These are phyloP conservation scores for Climacteris rufus DNA, from an alignment of 2,113 vertebrate species.

Conservation along the genomic window DNA sequence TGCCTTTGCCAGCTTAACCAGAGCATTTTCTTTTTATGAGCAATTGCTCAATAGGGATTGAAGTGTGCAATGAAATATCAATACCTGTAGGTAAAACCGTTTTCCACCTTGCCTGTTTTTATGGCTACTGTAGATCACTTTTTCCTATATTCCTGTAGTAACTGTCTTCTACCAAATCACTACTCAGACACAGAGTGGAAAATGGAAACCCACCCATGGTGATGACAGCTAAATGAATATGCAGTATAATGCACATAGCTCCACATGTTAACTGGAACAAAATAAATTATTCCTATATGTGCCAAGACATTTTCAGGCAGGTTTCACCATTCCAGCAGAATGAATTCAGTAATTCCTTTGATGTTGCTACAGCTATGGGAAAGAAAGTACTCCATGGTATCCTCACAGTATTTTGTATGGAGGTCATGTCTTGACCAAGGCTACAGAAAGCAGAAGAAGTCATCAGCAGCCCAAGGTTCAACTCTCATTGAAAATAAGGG, in stretches of 20 bases:
- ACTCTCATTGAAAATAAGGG: not conserved
- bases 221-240: slow-evolving; percentile 15
- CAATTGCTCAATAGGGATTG: not conserved
- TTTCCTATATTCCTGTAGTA: not conserved
- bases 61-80: not conserved
- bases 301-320: not conserved
- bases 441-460: not conserved
- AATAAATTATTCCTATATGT: not conserved
- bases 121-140: not conserved
- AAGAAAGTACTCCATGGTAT: not conserved
- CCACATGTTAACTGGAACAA: not conserved
- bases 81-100: not conserved
- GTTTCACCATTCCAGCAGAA: not conserved
- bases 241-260: not conserved
- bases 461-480: not conserved
- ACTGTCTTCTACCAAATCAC: not conserved
- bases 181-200: not conserved
- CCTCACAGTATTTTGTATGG: not conserved
- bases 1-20: not conserved
- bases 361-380: not conserved
- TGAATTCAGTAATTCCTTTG: not conserved
- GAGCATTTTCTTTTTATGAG: not conserved
- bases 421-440: not conserved
- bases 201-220: not conserved
- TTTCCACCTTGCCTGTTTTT: slow-evolving; percentile 24